Conservation (phyloP, 2,888 invertebrate genomes). For the Eupithecia vulgata region DNA sequence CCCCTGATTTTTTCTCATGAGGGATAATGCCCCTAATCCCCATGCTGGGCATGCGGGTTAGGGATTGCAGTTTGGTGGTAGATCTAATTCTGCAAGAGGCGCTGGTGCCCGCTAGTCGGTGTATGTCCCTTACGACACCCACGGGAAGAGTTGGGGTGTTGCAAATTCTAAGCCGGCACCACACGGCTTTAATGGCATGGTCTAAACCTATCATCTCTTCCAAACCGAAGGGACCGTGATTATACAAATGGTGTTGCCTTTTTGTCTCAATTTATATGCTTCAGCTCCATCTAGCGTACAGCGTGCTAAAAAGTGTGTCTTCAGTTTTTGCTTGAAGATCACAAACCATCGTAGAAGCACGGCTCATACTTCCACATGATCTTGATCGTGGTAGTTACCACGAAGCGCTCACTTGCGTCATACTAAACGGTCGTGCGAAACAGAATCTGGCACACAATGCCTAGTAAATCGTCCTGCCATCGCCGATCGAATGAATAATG, state of each 20-base stretch:
- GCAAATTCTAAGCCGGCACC: no score
- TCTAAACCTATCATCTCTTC: no score
- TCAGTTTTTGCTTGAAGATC: not conserved
- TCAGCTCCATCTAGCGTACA: not conserved
- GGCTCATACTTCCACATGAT: slow-evolving; percentile 12
- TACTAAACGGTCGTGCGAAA: slow-evolving; percentile 58
- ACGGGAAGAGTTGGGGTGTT: no score
- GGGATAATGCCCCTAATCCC: no score
- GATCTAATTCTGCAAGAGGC: no score
- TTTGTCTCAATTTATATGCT: no score
- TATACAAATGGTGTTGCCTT: not conserved
- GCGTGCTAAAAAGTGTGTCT: not conserved
- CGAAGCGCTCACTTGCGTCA: slow-evolving; percentile 54
- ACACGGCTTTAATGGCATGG: no score
- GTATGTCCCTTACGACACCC: no score
- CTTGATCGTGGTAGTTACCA: slow-evolving; percentile 12
- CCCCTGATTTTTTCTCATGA: no score
- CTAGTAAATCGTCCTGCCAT: slow-evolving; percentile 68
- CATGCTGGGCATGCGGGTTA: no score
- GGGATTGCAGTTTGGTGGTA: no score
- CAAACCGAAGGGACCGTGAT: not conserved
- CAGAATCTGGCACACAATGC: slow-evolving; percentile 60
- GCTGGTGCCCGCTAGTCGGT: no score
- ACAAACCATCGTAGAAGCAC: not conserved
- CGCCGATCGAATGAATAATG: slow-evolving; percentile 74